Evolutionary conservation across 2,888 invertebrate species (phyloP), one percentile per base, ranked within the genome.

Genomic region (Nephrocerus scutellatus): DNA sequence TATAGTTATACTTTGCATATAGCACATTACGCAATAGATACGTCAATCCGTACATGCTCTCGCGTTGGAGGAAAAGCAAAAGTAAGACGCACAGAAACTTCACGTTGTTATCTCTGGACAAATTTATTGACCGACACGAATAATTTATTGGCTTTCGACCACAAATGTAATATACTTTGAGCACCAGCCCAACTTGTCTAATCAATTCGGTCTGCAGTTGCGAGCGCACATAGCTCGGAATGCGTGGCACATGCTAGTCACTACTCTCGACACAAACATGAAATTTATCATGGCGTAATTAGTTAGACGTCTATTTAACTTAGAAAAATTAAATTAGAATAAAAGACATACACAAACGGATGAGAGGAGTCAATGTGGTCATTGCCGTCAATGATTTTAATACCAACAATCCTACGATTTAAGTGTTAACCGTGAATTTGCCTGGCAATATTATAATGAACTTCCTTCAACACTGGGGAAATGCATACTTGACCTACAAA

Each of bases 111-210:
- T 50, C 52, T 49, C 46, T 49, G 44, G 52, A 52, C 52, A 52
- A 52, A 52, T 52, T 52, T 52, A 52, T 52, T 50, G 50, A 42
- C 48, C 43, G 46, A 41, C 48, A 44, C 50, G 52, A 46, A 49
- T 49, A 51, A 51, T 51, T 51, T 51, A 51, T 51, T 41, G 46
- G n/a, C n/a, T n/a, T n/a, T n/a, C n/a, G n/a, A n/a, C n/a, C n/a
- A n/a, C n/a, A n/a, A n/a, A n/a, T n/a, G n/a, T n/a, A n/a, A n/a
- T n/a, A n/a, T n/a, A n/a, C n/a, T n/a, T n/a, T n/a, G n/a, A n/a
- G n/a, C n/a, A n/a, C n/a, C n/a, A n/a, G n/a, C n/a, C n/a, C n/a
- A n/a, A n/a, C n/a, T n/a, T n/a, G n/a, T n/a, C n/a, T n/a, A n/a
- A n/a, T n/a, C n/a, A n/a, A n/a, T n/a, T n/a, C n/a, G n/a, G n/a